These are phyloP conservation scores for Leucoptera coffeella DNA, from an alignment of 2,888 invertebrate genomes.

Conservation along the genomic window DNA sequence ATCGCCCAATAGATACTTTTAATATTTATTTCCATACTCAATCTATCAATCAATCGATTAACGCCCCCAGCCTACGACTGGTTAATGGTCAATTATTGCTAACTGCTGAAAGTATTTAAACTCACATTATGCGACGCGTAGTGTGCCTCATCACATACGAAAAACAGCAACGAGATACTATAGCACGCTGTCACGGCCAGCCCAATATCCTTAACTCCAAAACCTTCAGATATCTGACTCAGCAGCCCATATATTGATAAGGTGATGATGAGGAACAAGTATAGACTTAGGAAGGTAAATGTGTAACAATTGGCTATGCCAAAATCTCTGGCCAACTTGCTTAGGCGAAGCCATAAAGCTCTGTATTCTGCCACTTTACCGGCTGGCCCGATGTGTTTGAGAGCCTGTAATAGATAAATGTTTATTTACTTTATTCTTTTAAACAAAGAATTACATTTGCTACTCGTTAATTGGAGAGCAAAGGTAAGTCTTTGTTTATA, in stretches of 20 bases:
- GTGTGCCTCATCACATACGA: constrained; percentile 69
- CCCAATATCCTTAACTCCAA: constrained; percentile 67
- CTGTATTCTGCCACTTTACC: constrained; percentile 64
- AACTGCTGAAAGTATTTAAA: too few relatives aligned
- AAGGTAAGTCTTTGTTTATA: not conserved
- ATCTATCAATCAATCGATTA: too few relatives aligned
- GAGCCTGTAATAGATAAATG: constrained; percentile 31
- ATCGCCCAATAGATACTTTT: too few relatives aligned
- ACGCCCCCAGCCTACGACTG: too few relatives aligned
- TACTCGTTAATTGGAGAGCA: not conserved
- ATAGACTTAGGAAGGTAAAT: constrained; percentile 61
- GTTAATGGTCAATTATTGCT: too few relatives aligned
- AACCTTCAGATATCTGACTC: constrained; percentile 66
- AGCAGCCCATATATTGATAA: constrained; percentile 68
- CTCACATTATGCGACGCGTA: constrained; percentile 66
- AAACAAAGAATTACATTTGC: not conserved
- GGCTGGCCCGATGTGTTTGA: constrained; percentile 63
- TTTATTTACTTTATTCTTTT: not conserved
- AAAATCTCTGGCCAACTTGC: constrained; percentile 60
- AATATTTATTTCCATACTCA: too few relatives aligned
- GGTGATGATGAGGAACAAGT: constrained; percentile 66
- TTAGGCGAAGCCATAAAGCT: constrained; percentile 63
- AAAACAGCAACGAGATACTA: constrained; percentile 61
- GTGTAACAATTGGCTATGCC: constrained; percentile 64
- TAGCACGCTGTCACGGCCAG: constrained; percentile 60